Evolutionary conservation across 2,888 invertebrate species (phyloP).

Genomic region (Eugnorisma glareosa): DNA sequence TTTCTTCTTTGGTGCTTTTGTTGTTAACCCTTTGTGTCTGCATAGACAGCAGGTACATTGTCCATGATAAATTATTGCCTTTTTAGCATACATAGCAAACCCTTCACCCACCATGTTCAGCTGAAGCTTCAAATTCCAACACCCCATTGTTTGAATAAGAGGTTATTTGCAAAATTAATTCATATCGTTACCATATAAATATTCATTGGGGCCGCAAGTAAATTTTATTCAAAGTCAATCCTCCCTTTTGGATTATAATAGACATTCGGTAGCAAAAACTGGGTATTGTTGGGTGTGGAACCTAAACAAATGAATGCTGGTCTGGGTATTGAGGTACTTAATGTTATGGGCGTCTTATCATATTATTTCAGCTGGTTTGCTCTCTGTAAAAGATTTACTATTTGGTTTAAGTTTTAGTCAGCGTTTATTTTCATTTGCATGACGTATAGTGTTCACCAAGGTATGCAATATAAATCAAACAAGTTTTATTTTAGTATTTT

Average conservation of each 20-base stretch:
- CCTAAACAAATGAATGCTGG: constrained; percentile 64
- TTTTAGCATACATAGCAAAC: constrained; percentile 30
- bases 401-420: constrained; percentile 4
- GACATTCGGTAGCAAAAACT: constrained; percentile 59
- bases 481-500: not conserved
- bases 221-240: constrained; percentile 65
- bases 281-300: constrained; percentile 47
- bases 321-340: constrained; percentile 38
- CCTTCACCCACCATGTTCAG: constrained; percentile 32
- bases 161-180: constrained; percentile 62
- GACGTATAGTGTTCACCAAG: not conserved
- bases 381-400: constrained; percentile 27
- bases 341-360: constrained; percentile 64
- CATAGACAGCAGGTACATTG: not conserved
- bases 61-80: constrained; percentile 25
- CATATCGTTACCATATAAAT: constrained; percentile 63
- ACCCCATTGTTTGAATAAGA: constrained; percentile 50
- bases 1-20: not conserved
- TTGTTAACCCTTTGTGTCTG: not conserved
- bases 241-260: constrained; percentile 57
- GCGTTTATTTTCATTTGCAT: not conserved
- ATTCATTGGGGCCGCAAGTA: constrained; percentile 59
- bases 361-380: constrained; percentile 52
- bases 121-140: constrained; percentile 37
- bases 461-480: not conserved